A percentile compares a stretch with the other conserved stretches of the same genome.
Conservation (phyloP, 2,888 invertebrate species). For the Phoenoteleia sp. region DNA sequence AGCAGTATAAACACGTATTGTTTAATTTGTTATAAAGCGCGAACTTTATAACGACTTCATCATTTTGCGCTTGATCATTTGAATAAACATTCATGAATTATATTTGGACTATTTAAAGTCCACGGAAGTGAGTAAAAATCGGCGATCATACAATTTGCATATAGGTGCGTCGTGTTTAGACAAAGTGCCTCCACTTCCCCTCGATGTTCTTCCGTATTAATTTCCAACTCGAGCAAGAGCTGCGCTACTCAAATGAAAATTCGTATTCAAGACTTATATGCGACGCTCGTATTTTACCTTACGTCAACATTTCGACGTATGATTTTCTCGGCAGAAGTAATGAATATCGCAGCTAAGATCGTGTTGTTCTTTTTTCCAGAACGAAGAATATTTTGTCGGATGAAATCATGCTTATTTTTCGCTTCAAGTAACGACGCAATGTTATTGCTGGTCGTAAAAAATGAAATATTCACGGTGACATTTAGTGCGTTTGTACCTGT, state of each 20-base stretch:
- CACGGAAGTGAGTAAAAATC: neutral
- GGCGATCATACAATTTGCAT: neutral
- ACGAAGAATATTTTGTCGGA: constrained; percentile 55
- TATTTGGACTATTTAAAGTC: neutral
- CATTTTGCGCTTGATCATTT: neutral
- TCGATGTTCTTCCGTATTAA: constrained; percentile 56
- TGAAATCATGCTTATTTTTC: constrained; percentile 44
- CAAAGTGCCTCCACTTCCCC: too few relatives aligned
- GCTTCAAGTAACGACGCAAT: constrained; percentile 22
- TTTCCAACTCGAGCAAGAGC: constrained; percentile 38
- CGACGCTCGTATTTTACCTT: constrained; percentile 58
- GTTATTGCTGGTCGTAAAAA: constrained; percentile 54
- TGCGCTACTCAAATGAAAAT: constrained; percentile 52
- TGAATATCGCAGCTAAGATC: constrained; percentile 55
- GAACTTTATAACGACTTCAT: neutral
- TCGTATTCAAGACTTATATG: constrained; percentile 55
- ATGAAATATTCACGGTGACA: constrained; percentile 42
- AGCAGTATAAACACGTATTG: neutral
- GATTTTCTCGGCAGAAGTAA: constrained; percentile 59
- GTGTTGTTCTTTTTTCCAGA: constrained; percentile 13
- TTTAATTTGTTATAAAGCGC: neutral
- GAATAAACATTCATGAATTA: neutral
- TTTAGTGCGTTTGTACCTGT: constrained; percentile 44
- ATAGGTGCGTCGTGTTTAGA: too few relatives aligned
- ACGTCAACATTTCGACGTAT: constrained; percentile 54